Base-by-base conservation (phyloP, 2,113 vertebrate genomes). In the Brachyistius frenatus region DNA sequence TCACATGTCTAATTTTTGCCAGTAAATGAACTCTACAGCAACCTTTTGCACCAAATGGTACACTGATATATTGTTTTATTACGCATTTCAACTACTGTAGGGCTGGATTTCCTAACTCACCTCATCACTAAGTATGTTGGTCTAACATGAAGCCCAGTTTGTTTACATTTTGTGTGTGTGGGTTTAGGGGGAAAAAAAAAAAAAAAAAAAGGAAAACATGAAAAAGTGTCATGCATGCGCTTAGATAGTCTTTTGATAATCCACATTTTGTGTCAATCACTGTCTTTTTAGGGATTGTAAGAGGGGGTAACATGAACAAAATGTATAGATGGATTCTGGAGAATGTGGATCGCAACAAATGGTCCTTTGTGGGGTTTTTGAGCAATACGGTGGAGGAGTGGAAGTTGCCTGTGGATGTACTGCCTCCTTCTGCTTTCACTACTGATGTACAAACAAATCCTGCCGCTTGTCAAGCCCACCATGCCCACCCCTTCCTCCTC, bases 391-490 rank as follows among this genome's bases (percentile, higher is more conserved):
- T 87, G 67, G 76, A 87, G 66, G 79, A 89, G 86, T 88, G 88
- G 88, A 86, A 85, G 83, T 85, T 92, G 85, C 85, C 90, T 88
- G 88, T 90, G 90, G 85, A 89, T 92, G 88, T 92, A 86, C 88
- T 91, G 91, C 87, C 89, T 90, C 88, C 86, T 88, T 83, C 92
- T 92, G 89, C 92, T 93, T 88, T 91, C 86, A 90, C 76, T 83
- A 91, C 84, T 90, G 88, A 77, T 93, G 91, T 93, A 91, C 90
- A 93, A 90, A 91, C 35, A 56, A 81, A 90, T 89, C 66, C 88
- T 90, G 90, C 92, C 79, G 84, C 91, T 93, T 87, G 69, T 87
- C 77, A 54, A 93, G 85, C 89, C 91, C 84, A 88, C 78, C 89
- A 76, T 83, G 69, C 75, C 83, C 83, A 73, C 73, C 85, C 76